These are phyloP conservation scores for Parnassius mnemosyne DNA, from an alignment of 2,888 invertebrate genomes.

Conservation along the genomic window DNA sequence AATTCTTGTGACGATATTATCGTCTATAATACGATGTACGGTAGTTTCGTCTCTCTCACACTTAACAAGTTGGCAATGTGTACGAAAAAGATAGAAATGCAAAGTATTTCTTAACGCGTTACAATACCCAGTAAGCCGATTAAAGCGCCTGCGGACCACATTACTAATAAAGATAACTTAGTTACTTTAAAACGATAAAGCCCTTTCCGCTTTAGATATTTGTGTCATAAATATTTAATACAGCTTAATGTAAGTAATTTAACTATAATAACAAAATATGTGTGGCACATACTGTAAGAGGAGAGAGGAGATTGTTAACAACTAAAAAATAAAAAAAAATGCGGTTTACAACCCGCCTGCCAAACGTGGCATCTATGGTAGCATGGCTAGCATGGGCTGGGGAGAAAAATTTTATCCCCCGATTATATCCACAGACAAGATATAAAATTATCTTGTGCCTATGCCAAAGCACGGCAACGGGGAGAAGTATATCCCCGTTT, in stretches of 20 bases:
- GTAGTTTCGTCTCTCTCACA: slow-evolving; percentile 8
- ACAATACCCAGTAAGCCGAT: slow-evolving; percentile 21
- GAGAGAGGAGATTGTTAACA: no score
- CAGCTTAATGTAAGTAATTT: not conserved
- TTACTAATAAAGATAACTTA: slow-evolving; percentile 25
- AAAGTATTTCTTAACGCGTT: slow-evolving; percentile 10
- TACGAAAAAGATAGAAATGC: slow-evolving; percentile 11
- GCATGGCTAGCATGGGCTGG: no score
- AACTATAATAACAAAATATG: no score
- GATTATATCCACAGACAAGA: no score
- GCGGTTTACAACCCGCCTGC: no score
- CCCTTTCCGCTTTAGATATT: slow-evolving; percentile 6
- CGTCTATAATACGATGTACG: slow-evolving; percentile 1
- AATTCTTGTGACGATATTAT: slow-evolving; percentile 16
- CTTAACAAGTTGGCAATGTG: not conserved
- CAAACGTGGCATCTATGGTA: no score
- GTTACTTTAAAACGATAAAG: slow-evolving; percentile 19
- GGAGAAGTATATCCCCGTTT: no score
- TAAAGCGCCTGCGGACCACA: slow-evolving; percentile 12
- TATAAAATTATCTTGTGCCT: no score
- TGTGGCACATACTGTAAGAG: not conserved
- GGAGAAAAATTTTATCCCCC: no score
- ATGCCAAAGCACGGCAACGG: no score
- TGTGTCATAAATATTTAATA: not conserved
- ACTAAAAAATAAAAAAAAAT: no score